Conservation (phyloP, 2,888 invertebrate species). For the Ophioninae sp. region DNA sequence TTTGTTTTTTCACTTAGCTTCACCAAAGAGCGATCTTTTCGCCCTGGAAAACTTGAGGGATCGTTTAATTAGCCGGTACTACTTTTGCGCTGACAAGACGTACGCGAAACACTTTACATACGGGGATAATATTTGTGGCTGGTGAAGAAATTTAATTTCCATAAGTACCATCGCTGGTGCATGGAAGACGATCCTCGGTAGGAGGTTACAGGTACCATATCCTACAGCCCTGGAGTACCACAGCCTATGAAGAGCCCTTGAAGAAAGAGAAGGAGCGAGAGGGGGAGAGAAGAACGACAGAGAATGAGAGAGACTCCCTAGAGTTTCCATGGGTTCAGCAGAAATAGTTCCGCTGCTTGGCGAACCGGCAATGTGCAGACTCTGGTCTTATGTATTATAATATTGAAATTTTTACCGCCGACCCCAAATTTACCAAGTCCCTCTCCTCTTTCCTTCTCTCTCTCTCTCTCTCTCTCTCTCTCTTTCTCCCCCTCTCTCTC, state of each 20-base stretch:
- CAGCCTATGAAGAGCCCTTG: conserved; percentile 28
- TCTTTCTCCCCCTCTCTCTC: not conserved
- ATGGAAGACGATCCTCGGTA: conserved; percentile 16
- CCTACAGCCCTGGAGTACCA: not conserved
- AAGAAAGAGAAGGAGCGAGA: no score
- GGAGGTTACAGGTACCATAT: conserved; percentile 13
- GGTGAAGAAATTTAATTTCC: conserved; percentile 77
- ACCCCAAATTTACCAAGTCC: conserved; percentile 70
- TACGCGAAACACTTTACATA: conserved; percentile 31
- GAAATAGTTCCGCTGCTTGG: conserved; percentile 36
- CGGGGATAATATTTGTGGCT: conserved; percentile 67
- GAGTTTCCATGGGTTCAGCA: conserved; percentile 59
- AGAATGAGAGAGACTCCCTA: conserved; percentile 7
- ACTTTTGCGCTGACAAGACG: conserved; percentile 59
- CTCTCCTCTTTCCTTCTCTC: not conserved
- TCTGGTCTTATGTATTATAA: conserved; percentile 69
- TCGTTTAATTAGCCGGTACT: conserved; percentile 70
- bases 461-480: not conserved
- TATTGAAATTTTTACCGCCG: conserved; percentile 74
- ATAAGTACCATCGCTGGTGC: conserved; percentile 75
- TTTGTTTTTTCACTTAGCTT: no score
- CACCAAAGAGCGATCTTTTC: no score
- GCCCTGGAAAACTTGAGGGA: conserved; percentile 48
- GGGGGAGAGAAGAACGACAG: no score
- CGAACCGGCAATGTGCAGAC: conserved; percentile 52